Conservation (phyloP, 2,888 invertebrate species). For the Drosophila eohydei region DNA sequence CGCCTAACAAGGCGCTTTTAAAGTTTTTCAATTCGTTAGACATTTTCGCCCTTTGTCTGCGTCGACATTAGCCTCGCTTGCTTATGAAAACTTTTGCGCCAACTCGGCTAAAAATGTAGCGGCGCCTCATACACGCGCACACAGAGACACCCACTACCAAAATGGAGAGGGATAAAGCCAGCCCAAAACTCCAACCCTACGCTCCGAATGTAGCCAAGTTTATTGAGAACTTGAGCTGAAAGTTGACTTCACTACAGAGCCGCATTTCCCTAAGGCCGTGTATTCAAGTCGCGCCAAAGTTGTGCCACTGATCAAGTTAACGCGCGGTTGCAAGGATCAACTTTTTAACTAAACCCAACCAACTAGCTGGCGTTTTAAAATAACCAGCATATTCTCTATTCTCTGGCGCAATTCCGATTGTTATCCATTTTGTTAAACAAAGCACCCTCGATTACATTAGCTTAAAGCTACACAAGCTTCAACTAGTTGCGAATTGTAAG, state of each 20-base stretch:
- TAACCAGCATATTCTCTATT: background rate
- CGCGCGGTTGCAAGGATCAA: conserved; percentile 40
- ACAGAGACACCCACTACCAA: background rate
- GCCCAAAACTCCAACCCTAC: background rate
- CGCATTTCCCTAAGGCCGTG: conserved; percentile 9
- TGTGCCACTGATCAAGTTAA: conserved; percentile 46
- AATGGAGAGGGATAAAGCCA: background rate
- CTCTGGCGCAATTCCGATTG: background rate
- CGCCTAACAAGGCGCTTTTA: conserved; percentile 78
- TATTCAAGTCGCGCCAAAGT: conserved; percentile 36
- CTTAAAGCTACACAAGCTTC: background rate
- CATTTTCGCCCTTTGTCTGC: conserved; percentile 49
- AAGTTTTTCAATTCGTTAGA: conserved; percentile 76
- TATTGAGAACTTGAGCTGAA: conserved; percentile 49
- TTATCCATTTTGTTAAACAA: background rate
- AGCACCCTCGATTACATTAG: background rate
- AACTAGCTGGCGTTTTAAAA: conserved; percentile 13
- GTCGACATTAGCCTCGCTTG: conserved; percentile 17
- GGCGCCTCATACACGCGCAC: background rate
- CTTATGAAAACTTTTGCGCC: conserved; percentile 45
- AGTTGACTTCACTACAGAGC: conserved; percentile 40
- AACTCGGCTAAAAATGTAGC: conserved; percentile 28
- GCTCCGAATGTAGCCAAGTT: conserved; percentile 42
- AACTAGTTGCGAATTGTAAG: background rate
- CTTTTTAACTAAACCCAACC: conserved; percentile 12